A percentile compares a stretch with the other conserved stretches of the same genome.
phyloP scores from a whole-genome alignment of 2,113 vertebrate species.

The Osmerus mordax region DNA sequence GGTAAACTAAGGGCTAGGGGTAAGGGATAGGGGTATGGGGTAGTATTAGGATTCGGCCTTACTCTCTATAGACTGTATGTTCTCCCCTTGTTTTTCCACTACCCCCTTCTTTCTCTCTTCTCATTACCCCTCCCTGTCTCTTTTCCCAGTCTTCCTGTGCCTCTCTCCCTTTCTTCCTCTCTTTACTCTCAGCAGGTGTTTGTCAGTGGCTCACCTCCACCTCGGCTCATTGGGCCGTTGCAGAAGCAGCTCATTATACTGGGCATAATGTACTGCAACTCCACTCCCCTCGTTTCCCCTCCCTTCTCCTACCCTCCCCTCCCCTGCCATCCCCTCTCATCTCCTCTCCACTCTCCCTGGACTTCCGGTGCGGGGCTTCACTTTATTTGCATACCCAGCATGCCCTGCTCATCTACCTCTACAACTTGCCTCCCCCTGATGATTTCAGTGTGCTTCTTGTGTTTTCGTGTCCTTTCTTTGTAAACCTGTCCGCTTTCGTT shows the following conservation, averaged over 20 bases:
- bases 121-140: conserved; percentile 28
- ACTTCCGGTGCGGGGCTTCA: conserved; percentile 58
- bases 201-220: conserved; percentile 69
- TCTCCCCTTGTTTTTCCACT: conserved; percentile 27
- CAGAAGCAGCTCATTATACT: conserved; percentile 72
- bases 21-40: no score
- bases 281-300: conserved; percentile 39
- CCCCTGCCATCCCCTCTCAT: not conserved
- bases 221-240: conserved; percentile 68
- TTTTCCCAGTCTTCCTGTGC: no score
- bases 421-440: conserved; percentile 60
- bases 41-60: not conserved
- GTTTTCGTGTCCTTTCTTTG: conserved; percentile 70
- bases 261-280: conserved; percentile 61
- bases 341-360: conserved; percentile 1
- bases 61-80: conserved; percentile 4
- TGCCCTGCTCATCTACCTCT: conserved; percentile 70
- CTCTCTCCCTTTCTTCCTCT: conserved; percentile 14
- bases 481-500: conserved; percentile 70
- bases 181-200: conserved; percentile 53
- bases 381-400: conserved; percentile 77
- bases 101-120: conserved; percentile 31
- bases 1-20: no score
- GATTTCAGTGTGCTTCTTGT: conserved; percentile 65
- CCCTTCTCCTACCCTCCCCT: conserved; percentile 17